Base-by-base conservation (phyloP, 2,113 vertebrate species). In the Porphyrio hochstetteri region DNA sequence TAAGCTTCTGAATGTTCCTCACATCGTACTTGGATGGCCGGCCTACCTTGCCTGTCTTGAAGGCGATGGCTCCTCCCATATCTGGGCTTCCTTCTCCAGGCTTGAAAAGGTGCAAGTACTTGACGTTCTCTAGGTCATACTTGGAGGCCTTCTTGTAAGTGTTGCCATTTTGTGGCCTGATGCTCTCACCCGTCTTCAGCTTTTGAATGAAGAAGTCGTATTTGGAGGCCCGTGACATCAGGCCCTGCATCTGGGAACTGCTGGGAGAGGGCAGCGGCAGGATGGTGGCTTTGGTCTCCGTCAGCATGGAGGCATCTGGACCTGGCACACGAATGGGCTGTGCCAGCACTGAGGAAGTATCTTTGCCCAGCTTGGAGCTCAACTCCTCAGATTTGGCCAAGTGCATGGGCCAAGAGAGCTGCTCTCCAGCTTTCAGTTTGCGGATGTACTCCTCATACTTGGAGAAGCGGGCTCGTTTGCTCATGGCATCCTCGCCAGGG, bases 391-490 rank as follows among this genome's bases (percentile, higher is more conserved):
- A 96, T 93, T 99, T 99, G 87, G 97, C 94, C 75, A 98, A 77
- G 33, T 98, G 99, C 77, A 98, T 92, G 63, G 99, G 98, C 99
- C 99, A 99, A 28, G 99, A 98, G 23, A 99, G 98, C 82, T 99
- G 98, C 97, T 99, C 99, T 6, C 99, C 99, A 1, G 99, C 99
- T 93, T 99, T 99, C 71, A 99, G 98, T 93, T 99, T 99, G 94
- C 99, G 99, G 96, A 99, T 99, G 96, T 99, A 99, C 95, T 99
- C 99, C 98, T 99, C 99, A 1, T 99, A 99, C 96, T 99, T 99
- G 97, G 99, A 99, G 98, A 99, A 99, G 63, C 99, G 99, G 29
- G 98, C 99, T 27, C 99, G 98, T 86, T 99, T 99, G 91, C 98
- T 98, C 71, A 98, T 96, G 94, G 98, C 98, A 5, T 99, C 99